Base-by-base conservation (phyloP, 1,140 invertebrate genomes). In the Drosophila cardini region DNA sequence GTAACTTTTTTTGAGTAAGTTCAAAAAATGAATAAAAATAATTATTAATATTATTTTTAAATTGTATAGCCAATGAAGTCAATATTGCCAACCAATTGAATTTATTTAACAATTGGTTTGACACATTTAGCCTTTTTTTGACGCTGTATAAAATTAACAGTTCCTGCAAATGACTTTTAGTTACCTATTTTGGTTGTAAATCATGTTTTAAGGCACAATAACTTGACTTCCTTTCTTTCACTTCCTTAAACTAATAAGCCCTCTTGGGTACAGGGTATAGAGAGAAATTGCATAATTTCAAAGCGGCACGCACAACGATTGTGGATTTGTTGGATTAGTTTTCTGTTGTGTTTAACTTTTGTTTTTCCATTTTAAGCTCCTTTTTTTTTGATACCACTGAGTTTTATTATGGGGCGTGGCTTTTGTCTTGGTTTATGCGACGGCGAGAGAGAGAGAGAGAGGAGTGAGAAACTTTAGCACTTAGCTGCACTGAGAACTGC, bases 391-490 rank as follows among this genome's bases (percentile, higher is more conserved):
- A 36, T 43, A 56, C 50, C 50, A 38, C 30, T 55, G 18, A 52
- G 13, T n/a, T 60, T 60, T 53, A 13, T 55, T 67, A 57, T 72
- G 68, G 78, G 78, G 72, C 62, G 75, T 82, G 45, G 61, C 80
- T 62, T 80, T 89, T 87, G 80, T 74, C 70, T 84, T 80, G 52
- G 67, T 78, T 83, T 74, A 78, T 58, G 76, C 45, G 57, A 73
- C 13, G 10, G n/a, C 34, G 40, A 13, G 40, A 15, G 40, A 43
- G 3, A 4, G 15, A 45, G 15, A 45, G 16, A 45, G 13, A 10
- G 43, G 42, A 45, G 42, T 3, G 13, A 45, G 13, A 4, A 87
- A 87, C 61, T 87, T 87, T 87, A 43, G 77, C 84, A 87, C 80
- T 87, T 89, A 78, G 48, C 75, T 70, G 69, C 69, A 83, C 30